Evolutionary conservation across 2,113 vertebrate genomes (phyloP), one percentile per base, ranked within the genome.

Genomic region (Ciconia boyciana): DNA sequence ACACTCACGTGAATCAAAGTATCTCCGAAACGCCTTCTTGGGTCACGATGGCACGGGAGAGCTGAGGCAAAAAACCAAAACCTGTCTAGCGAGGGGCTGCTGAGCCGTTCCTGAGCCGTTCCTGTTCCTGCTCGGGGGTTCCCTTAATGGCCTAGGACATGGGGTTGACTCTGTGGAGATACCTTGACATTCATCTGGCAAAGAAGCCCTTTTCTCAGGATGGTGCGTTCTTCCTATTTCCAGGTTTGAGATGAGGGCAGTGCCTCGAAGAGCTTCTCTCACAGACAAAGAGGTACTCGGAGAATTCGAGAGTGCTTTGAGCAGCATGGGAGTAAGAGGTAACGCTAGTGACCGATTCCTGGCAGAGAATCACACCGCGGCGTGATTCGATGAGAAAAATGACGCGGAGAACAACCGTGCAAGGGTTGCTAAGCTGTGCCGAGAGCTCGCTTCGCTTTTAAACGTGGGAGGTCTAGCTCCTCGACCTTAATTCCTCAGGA

Each of bases 211-310:
- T 66, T 46, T 51, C 60, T 65, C 58, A 72, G 22, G 48, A 60
- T 1, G 25, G 16, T 41, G 20, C 68, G 13, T 66, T 58, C 61
- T 61, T 68, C 41, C 34, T 20, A 0, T 58, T 71, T 7, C 39
- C 52, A 91, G 90, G 68, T 91, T 80, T 52, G 44, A 66, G 44
- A 52, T 46, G 1, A 12, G 6, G 54, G 16, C 41, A 12, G 60
- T 74, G 41, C 75, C 83, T 61, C 68, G 41, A 31, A 52, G 6
- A n/a, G 10, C 15, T n/a, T 39, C 52, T n/a, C 9, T 20, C 41
- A 6, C 16, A 16, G 46, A 52, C 4, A 2, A 41, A 15, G 13
- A 52, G 36, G 10, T 8, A 7, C 2, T 15, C 31, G 1, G 15
- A 29, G 86, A 55, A 24, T 26, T 12, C 3, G 8, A 64, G 29